Percentiles rank a stretch among this genome's conserved stretches.
Conservation (phyloP, 2,888 invertebrate genomes). For the Drosophila antonietae region DNA sequence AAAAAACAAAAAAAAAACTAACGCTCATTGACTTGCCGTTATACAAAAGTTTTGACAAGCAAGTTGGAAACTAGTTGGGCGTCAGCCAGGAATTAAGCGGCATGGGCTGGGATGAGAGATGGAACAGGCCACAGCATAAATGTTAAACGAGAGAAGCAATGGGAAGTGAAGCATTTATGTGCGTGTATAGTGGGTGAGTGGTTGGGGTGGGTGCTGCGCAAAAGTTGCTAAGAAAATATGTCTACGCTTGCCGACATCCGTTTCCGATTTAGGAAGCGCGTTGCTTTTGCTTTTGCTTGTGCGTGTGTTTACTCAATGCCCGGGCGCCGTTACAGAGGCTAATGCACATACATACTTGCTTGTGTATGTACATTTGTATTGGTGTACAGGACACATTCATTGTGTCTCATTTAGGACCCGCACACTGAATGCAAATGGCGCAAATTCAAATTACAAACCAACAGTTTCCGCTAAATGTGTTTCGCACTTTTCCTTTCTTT, state of each 20-base stretch:
- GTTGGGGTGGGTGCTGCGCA: conserved; percentile 13
- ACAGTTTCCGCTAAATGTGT: conserved; percentile 66
- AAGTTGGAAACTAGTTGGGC: conserved; percentile 59
- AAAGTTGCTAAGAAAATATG: conserved; percentile 73
- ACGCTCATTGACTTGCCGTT: conserved; percentile 69
- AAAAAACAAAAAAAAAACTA: conserved; percentile 24
- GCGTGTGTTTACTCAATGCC: conserved; percentile 34
- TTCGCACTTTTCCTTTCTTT: conserved; percentile 32
- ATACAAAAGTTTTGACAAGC: conserved; percentile 58
- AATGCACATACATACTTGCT: conserved; percentile 42
- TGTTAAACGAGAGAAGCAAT: conserved; percentile 14
- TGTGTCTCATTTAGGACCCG: conserved; percentile 58
- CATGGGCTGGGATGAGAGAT: neutral
- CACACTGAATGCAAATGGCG: conserved; percentile 65
- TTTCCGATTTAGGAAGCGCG: conserved; percentile 61
- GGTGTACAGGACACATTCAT: conserved; percentile 57
- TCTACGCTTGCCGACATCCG: conserved; percentile 74
- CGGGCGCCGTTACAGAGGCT: conserved; percentile 48
- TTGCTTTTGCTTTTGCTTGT: conserved; percentile 30
- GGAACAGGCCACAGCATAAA: conserved; percentile 34
- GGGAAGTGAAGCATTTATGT: neutral
- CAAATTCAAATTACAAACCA: conserved; percentile 70
- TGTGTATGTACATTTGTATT: conserved; percentile 1
- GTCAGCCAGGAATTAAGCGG: conserved; percentile 15
- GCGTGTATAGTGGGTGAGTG: neutral